Evolutionary conservation across 64 coral and sea anemone species (phyloP).

Genomic region (Dendronephthya gigantea): DNA sequence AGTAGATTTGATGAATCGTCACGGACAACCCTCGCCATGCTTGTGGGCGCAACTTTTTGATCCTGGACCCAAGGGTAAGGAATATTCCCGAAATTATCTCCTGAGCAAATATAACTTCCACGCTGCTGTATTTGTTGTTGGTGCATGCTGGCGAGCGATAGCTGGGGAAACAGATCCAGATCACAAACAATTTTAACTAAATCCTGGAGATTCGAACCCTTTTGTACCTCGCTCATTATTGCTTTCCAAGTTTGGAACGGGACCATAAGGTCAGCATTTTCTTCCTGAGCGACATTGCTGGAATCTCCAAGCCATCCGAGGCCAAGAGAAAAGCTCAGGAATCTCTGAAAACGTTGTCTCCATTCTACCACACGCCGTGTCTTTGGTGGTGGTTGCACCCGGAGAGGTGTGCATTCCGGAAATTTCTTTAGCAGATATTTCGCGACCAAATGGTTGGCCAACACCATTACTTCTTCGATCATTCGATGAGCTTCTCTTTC

Average conservation of each 20-base stretch:
- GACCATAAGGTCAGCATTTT: neutral
- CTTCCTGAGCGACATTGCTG: too few relatives aligned
- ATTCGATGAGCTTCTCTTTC: conserved; percentile 65
- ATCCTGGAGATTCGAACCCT: conserved; percentile 16
- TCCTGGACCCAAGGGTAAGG: neutral
- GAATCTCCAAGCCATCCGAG: neutral
- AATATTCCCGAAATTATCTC: neutral
- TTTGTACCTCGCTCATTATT: conserved; percentile 22
- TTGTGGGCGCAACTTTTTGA: too few relatives aligned
- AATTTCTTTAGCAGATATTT: conserved; percentile 17
- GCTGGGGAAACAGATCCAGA: conserved; percentile 47
- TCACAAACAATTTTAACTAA: conserved; percentile 43
- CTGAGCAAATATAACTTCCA: conserved; percentile 33
- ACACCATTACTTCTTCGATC: conserved; percentile 78
- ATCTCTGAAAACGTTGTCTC: conserved; percentile 29
- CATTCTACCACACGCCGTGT: conserved; percentile 58
- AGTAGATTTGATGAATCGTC: too few relatives aligned
- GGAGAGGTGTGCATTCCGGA: conserved; percentile 26
- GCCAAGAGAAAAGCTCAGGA: conserved; percentile 28
- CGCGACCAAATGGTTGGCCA: conserved; percentile 63
- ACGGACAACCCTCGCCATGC: too few relatives aligned
- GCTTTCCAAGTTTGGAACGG: conserved; percentile 12
- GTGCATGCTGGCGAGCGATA: conserved; percentile 36
- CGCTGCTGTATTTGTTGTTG: conserved; percentile 48
- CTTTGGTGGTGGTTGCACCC: conserved; percentile 58